phyloP scores from a whole-genome alignment of 2,888 invertebrate species.

The Entomobrya proxima region DNA sequence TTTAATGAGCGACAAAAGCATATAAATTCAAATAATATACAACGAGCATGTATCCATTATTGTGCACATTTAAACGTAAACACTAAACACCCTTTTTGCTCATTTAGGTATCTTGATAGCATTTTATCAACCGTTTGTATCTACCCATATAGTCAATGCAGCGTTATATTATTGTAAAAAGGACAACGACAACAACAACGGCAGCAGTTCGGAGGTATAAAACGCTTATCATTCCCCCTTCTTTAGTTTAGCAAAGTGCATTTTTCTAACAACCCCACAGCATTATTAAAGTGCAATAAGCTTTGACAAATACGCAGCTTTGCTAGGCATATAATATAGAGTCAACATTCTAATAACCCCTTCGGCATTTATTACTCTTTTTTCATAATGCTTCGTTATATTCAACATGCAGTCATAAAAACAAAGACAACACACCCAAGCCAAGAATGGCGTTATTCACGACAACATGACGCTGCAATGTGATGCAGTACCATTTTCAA shows the following conservation, averaged over 20 bases:
- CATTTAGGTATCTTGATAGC: not conserved
- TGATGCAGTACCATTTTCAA: conserved; percentile 7
- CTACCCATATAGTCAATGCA: not conserved
- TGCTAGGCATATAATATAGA: not conserved
- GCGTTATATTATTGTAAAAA: not conserved
- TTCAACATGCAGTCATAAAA: not conserved
- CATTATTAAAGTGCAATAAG: not conserved
- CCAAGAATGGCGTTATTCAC: conserved; percentile 13
- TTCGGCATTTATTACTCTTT: conserved; percentile 25
- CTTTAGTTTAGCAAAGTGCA: not conserved
- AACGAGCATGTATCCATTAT: no score
- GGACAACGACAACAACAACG: not conserved
- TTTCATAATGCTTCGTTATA: not conserved
- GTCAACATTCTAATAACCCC: conserved; percentile 19
- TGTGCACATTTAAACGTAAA: not conserved
- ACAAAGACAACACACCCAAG: conserved; percentile 30
- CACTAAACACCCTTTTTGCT: conserved; percentile 22
- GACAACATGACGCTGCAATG: conserved; percentile 9
- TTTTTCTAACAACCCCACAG: not conserved
- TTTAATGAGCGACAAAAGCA: conserved; percentile 52
- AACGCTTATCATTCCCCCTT: conserved; percentile 26
- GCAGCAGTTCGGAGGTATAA: no score
- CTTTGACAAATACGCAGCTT: conserved; percentile 38
- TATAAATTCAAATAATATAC: not conserved
- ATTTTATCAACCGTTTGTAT: not conserved